Base-by-base conservation (phyloP, 2,888 invertebrate genomes). In the Pherbina coryleti region DNA sequence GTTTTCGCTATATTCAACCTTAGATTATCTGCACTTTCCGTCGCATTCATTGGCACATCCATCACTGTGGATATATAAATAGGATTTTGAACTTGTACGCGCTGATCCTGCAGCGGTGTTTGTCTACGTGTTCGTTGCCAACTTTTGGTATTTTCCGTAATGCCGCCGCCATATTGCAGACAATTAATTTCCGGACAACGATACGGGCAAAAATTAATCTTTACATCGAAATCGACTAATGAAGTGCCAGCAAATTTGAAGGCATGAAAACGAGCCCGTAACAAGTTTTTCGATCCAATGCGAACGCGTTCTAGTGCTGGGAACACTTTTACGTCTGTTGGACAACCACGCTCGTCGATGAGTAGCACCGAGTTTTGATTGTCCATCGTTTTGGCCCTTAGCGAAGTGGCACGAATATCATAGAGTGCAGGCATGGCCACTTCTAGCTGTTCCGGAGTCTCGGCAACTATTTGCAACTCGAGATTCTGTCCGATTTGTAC, bases 231-330 rank as follows among this genome's bases (percentile, higher is more conserved):
- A 80, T 94, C 92, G 0, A 97, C 95, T 7, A 95, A 92, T 44
- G 95, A 93, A n/a, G 96, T 95, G 14, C 94, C 93, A 0, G 95
- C 94, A 89, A 97, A 97, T 81, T 96, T 95, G 89, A 97, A 97
- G 0, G 96, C 97, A 85, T 94, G 94, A 88, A 96, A 96, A 25
- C 92, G 91, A 4, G 93, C 92, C 0, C 91, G 89, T 22, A 95
- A 88, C 62, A 91, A 84, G 80, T 85, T 89, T 2, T 86, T 86
- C 4, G 85, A 84, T 2, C 85, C 84, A 0, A 86, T 88, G 22
- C 84, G 84, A 4, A 88, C 80, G 83, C 91, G 91, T 67, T 87
- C 88, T 60, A 92, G 83, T 0, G 89, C 86, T 1, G 92, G 92
- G 81, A 92, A 92, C 31, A 92, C 90, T 51, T 89, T 90, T 31